Percentiles rank a stretch among this genome's conserved stretches.
Evolutionary conservation across 1,140 invertebrate genomes (phyloP).

Genomic region (Rhagoletis zephyria): DNA sequence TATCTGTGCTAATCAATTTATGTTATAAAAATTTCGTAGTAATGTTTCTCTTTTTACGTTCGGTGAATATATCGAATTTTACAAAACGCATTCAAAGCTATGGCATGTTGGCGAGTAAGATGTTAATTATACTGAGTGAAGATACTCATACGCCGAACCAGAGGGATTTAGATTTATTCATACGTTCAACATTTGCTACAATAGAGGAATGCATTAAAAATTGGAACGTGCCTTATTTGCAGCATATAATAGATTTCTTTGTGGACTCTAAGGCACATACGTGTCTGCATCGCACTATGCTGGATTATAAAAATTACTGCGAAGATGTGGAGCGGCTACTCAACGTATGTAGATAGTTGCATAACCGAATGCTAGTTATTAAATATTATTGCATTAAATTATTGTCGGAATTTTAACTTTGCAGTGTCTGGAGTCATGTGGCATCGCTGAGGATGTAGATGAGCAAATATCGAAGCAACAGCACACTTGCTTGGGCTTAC

Average conservation of each 20-base stretch:
- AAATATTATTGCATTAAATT: background rate
- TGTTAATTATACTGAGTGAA: conserved; percentile 76
- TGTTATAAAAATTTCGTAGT: conserved; percentile 78
- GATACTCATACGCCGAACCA: conserved; percentile 71
- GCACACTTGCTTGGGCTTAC: conserved; percentile 64
- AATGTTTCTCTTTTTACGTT: conserved; percentile 75
- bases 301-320: conserved; percentile 64
- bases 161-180: conserved; percentile 70
- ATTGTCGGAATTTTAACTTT: conserved; percentile 4
- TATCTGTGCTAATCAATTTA: conserved; percentile 77
- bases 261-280: conserved; percentile 64
- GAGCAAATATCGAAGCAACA: conserved; percentile 73
- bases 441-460: conserved; percentile 63
- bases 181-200: conserved; percentile 74
- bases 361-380: background rate
- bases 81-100: conserved; percentile 71
- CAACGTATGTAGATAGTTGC: conserved; percentile 61
- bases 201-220: conserved; percentile 73
- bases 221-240: conserved; percentile 74
- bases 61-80: conserved; percentile 74
- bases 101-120: conserved; percentile 75
- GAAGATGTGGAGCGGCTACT: conserved; percentile 67
- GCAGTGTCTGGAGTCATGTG: conserved; percentile 65
- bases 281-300: conserved; percentile 65
- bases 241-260: conserved; percentile 77